Evolutionary conservation across 1,140 invertebrate genomes (phyloP), one percentile per base, ranked within the genome.

Genomic region (Heterodera carotae): DNA sequence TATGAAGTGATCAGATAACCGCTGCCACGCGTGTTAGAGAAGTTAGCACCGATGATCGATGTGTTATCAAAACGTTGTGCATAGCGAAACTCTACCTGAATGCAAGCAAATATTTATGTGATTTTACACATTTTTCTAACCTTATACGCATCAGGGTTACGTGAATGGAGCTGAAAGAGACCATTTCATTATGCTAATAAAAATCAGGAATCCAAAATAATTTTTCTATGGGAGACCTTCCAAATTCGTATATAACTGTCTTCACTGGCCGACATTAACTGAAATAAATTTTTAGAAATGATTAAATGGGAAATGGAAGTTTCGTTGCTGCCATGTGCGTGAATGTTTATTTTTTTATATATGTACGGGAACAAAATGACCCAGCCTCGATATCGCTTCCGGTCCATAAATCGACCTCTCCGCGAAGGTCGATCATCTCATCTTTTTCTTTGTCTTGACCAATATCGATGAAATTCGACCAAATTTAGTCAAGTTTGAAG

Each of bases 31-130:
- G 84, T 71, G 64, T 83, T 83, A n/a, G 68, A 39, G 43, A 83
- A 83, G 31, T 79, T 43, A 3, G 83, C 82, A 8, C 82, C 82
- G 66, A 85, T 75, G 27, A 85, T 77, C 3, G 83, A 48, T 62
- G 73, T 77, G 62, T 83, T 81, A 7, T 76, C 81, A 18, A 78
- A 70, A 27, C 62, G 59, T 43, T 85, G 68, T 18, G 69, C 59
- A 48, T 81, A 83, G 69, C 82, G 82, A 53, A 76, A 83, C 70
- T 85, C 82, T 8, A 83, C 71, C 81, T 83, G n/a, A 53, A 84
- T 43, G 8, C 39, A 80, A 31, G 29, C 5, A 77, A 1, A 12
- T 71, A 22, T 29, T 27, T 18, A 56, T 78, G 5, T 3, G 29
- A 29, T 74, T 70, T 56, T 53, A 22, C 15, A 77, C 33, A 34